A percentile compares a stretch with the other conserved stretches of the same genome.
Conservation (phyloP, 2,113 vertebrate species). For the Mesocricetus auratus region DNA sequence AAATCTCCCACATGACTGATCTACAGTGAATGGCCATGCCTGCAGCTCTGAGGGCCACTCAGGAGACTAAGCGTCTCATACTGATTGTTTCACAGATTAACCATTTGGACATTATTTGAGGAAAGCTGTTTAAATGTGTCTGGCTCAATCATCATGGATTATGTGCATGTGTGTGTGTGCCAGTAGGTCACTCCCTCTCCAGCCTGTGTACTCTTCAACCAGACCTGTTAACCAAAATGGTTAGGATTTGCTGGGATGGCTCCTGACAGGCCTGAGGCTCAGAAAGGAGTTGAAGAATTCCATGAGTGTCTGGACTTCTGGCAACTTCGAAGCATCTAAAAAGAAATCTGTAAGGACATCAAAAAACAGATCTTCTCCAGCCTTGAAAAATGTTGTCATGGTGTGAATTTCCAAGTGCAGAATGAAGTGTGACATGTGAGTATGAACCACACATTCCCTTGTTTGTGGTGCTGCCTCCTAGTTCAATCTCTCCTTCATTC, state of each 20-base stretch:
- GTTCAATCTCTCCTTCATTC: accelerated
- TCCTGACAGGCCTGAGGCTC: neutral
- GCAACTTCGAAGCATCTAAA: neutral
- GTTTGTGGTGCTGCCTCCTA: neutral
- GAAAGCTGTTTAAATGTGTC: conserved; percentile 39
- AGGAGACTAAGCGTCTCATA: neutral
- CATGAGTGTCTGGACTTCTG: neutral
- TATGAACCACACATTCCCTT: neutral
- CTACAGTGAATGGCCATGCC: neutral
- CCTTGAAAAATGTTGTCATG: neutral
- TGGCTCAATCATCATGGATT: neutral
- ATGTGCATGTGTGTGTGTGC: neutral
- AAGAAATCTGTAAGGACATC: neutral
- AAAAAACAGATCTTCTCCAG: neutral
- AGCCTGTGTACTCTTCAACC: neutral
- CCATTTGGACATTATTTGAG: neutral
- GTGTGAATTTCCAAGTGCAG: neutral
- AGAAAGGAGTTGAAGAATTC: neutral
- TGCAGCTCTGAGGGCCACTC: neutral
- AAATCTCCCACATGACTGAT: neutral
- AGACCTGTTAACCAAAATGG: neutral
- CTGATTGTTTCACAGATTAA: neutral
- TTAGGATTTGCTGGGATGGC: neutral
- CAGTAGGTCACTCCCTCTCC: neutral
- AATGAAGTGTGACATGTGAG: accelerated